These are phyloP conservation scores for Palythoa caribaeorum DNA, from an alignment of 92 coral and sea anemone genomes.

Conservation along the genomic window DNA sequence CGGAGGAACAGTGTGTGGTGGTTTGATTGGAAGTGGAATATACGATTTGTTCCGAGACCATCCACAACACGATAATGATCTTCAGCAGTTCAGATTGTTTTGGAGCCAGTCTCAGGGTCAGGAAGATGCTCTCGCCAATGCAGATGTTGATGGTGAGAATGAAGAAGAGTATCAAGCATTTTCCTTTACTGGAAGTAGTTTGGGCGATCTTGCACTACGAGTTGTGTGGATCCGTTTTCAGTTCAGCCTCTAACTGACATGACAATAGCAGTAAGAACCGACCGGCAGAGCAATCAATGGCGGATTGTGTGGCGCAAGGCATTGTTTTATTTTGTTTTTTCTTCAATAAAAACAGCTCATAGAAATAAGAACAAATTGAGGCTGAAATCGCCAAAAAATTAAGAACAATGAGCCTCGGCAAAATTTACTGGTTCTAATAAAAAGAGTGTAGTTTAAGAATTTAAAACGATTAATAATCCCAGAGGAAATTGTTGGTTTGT, in stretches of 20 bases:
- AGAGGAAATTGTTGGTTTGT: no score
- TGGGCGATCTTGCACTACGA: not conserved
- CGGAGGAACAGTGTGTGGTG: not conserved
- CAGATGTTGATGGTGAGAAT: not conserved
- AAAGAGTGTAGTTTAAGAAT: no score
- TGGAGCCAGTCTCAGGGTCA: not conserved
- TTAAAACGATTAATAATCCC: no score
- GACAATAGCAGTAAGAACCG: not conserved
- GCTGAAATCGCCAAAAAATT: no score
- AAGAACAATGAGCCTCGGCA: no score
- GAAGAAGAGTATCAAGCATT: not conserved
- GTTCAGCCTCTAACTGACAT: no score
- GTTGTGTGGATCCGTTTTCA: not conserved
- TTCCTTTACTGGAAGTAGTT: not conserved
- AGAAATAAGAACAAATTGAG: no score
- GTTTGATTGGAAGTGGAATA: slow-evolving; percentile 25
- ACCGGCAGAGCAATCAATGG: not conserved
- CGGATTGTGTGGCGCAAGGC: not conserved
- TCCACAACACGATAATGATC: not conserved
- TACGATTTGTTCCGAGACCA: not conserved
- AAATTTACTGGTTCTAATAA: no score
- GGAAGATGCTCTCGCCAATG: not conserved
- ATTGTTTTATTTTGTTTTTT: no score
- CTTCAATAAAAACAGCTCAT: no score
- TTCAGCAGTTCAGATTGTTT: not conserved